Evolutionary conservation across 2,113 vertebrate genomes (phyloP).

Genomic region (Limnothrissa miodon): DNA sequence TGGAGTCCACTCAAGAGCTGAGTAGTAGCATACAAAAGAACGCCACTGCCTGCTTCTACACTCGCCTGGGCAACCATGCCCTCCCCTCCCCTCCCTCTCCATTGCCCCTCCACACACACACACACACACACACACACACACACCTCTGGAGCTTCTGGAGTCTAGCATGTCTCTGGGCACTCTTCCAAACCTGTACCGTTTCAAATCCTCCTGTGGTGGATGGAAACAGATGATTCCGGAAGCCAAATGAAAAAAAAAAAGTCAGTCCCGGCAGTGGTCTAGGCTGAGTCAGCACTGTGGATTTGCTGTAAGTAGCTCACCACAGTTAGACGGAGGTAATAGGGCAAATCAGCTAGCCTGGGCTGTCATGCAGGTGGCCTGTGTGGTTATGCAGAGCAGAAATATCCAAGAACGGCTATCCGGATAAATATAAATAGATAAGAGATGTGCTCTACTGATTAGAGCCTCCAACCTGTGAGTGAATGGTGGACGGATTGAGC

Average conservation of each 20-base stretch:
- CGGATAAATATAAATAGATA: no score
- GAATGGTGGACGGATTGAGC: no score
- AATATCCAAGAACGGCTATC: background rate
- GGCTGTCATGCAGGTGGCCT: no score
- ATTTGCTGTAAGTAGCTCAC: background rate
- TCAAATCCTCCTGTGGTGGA: no score
- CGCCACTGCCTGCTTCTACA: background rate
- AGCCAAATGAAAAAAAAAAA: no score
- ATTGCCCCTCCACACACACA: no score
- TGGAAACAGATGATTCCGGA: background rate
- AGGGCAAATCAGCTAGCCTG: background rate
- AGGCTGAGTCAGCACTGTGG: background rate
- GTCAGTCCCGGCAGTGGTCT: background rate
- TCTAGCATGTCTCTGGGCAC: background rate
- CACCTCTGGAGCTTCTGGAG: no score
- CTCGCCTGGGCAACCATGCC: background rate
- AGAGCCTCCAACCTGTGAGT: no score
- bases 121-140: no score
- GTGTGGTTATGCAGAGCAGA: no score
- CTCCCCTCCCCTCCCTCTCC: background rate
- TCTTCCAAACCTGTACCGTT: no score
- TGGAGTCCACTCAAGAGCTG: slow-evolving; percentile 1
- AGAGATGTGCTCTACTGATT: no score
- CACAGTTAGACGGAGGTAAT: background rate
- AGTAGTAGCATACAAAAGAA: background rate